phyloP scores from a whole-genome alignment of 2,113 vertebrate species.

The Aspidoscelis tigris region DNA sequence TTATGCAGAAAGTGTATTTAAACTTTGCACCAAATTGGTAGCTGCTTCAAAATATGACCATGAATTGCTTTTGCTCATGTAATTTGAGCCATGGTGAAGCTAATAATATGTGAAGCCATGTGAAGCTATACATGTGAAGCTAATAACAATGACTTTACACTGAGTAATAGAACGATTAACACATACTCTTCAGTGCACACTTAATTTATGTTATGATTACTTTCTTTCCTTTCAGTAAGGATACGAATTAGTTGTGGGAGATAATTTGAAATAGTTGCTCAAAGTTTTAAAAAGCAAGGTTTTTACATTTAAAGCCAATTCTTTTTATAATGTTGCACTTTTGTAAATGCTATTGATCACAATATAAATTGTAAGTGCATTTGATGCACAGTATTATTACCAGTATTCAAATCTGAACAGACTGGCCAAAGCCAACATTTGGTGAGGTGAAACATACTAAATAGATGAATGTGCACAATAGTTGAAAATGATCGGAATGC shows the following conservation, averaged over 20 bases:
- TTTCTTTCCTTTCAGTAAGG: neutral
- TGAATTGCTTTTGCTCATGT: neutral
- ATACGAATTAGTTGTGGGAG: neutral
- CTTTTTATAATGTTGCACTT: neutral
- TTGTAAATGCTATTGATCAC: neutral
- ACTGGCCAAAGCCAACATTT: neutral
- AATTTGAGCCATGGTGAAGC: conserved; percentile 9
- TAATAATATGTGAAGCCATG: too few relatives aligned
- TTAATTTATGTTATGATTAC: conserved; percentile 7
- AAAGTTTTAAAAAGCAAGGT: neutral
- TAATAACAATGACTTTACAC: conserved; percentile 4
- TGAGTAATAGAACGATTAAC: neutral
- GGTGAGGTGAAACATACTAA: neutral
- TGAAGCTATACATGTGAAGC: conserved; percentile 1
- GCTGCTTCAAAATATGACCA: neutral
- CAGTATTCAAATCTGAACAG: neutral
- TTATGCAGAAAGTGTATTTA: neutral
- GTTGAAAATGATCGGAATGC: neutral
- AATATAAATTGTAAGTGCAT: too few relatives aligned
- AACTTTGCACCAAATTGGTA: neutral
- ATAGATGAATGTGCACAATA: neutral
- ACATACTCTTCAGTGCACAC: neutral
- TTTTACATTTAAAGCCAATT: neutral
- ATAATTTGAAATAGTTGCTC: neutral
- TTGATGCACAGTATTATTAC: neutral